Percentiles rank a stretch among this genome's conserved stretches.
phyloP scores from a whole-genome alignment of 2,888 invertebrate species.

The Griposia aprilina region DNA sequence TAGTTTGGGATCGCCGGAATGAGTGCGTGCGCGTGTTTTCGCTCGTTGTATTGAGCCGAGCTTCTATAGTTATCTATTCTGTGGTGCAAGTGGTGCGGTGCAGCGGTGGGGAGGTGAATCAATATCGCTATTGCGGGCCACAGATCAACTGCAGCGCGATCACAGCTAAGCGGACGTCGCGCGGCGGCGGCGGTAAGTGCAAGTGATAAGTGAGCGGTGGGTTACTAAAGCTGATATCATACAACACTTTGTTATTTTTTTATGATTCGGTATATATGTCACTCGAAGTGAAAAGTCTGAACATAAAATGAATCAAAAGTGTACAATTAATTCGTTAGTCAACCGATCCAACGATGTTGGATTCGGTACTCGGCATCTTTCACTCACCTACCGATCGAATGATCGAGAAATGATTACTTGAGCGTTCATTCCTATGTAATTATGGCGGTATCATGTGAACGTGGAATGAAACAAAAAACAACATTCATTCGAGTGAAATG shows the following conservation, averaged over 20 bases:
- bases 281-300: neutral
- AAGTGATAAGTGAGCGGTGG: conserved; percentile 22
- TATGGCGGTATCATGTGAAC: neutral
- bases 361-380: neutral
- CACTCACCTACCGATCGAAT: neutral
- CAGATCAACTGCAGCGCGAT: conserved; percentile 57
- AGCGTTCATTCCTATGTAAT: neutral
- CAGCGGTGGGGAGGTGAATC: conserved; percentile 52
- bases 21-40: neutral
- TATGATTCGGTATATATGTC: neutral
- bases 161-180: conserved; percentile 38
- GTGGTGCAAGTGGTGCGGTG: conserved; percentile 11
- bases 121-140: conserved; percentile 53
- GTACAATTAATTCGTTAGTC: neutral
- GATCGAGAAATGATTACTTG: neutral
- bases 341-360: neutral
- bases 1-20: no score
- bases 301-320: neutral
- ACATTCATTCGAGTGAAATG: neutral
- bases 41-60: neutral
- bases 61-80: neutral
- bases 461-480: neutral
- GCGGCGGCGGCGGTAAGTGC: neutral
- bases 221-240: no score
- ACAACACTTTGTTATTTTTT: neutral